A percentile compares a stretch with the other conserved stretches of the same genome.
These are phyloP conservation scores for Chironex yamaguchii DNA, from an alignment of 30 jellyfish, hydroid and myxozoan species.

Conservation along the genomic window DNA sequence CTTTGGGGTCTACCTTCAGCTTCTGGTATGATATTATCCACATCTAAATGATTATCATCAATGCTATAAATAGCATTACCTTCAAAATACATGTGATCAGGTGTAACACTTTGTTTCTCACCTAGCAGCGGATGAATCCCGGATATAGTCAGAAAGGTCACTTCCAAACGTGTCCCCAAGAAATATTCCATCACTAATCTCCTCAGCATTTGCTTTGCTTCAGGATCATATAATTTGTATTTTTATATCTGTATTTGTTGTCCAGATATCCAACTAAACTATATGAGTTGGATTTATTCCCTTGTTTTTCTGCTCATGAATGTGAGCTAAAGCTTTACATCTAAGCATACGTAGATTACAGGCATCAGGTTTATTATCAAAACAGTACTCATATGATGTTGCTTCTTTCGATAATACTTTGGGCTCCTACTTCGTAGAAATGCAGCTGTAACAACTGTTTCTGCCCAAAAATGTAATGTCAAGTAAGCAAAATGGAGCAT, in stretches of 20 bases:
- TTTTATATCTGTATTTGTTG: background rate
- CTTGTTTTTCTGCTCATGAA: constrained; percentile 25
- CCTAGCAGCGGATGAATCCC: no score
- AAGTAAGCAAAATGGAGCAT: constrained; percentile 53
- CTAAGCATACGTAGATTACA: constrained; percentile 42
- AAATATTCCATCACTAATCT: no score
- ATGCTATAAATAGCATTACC: no score
- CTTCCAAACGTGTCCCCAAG: no score
- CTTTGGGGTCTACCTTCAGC: no score
- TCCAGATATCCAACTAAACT: constrained; percentile 50
- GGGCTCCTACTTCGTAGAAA: constrained; percentile 61
- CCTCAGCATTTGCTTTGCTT: constrained; percentile 12
- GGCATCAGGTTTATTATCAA: constrained; percentile 37
- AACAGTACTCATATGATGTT: constrained; percentile 66
- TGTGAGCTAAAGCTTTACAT: constrained; percentile 57
- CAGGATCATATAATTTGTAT: constrained; percentile 28
- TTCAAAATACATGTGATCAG: no score
- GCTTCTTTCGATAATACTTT: background rate
- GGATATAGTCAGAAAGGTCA: no score
- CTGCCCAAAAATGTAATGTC: constrained; percentile 64
- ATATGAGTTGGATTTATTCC: constrained; percentile 14
- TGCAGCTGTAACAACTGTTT: constrained; percentile 34
- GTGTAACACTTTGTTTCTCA: no score
- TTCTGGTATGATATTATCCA: no score
- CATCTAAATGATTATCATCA: no score